phyloP scores from a whole-genome alignment of 1,140 invertebrate species.

The Bacillus rossius region DNA sequence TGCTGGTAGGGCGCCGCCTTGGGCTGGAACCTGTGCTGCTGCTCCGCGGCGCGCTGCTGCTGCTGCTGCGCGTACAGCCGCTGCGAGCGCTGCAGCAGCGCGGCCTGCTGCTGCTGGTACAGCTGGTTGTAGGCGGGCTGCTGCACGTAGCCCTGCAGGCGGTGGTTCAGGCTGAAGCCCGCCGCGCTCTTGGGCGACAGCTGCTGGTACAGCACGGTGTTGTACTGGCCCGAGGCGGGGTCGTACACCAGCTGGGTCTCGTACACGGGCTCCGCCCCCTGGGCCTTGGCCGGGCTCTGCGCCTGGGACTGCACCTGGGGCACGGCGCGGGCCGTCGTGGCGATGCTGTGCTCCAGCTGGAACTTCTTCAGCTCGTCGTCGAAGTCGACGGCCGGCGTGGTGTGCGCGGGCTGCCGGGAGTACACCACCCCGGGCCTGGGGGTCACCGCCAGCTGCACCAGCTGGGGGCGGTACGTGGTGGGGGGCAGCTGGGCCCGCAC shows the following conservation, averaged over 20 bases:
- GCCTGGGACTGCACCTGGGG: constrained; percentile 30
- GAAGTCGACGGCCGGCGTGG: constrained; percentile 54
- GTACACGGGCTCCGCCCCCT: constrained; percentile 56
- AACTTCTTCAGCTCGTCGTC: constrained; percentile 70
- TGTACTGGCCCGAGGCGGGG: constrained; percentile 70
- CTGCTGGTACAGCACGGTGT: constrained; percentile 69
- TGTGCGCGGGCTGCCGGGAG: constrained; percentile 30
- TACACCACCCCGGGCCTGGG: constrained; percentile 19
- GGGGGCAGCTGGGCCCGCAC: constrained; percentile 56
- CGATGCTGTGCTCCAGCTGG: constrained; percentile 62
- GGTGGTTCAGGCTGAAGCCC: constrained; percentile 54
- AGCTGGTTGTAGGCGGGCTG: constrained; percentile 52
- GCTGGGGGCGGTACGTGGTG: constrained; percentile 57
- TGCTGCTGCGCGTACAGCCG: constrained; percentile 60
- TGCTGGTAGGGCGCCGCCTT: constrained; percentile 39
- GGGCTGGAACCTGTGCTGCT: constrained; percentile 44
- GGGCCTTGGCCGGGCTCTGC: constrained; percentile 26
- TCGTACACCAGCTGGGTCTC: constrained; percentile 72
- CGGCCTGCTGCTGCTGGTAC: constrained; percentile 62
- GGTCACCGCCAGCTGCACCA: constrained; percentile 49
- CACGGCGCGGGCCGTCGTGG: constrained; percentile 29
- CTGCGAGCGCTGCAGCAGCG: constrained; percentile 61
- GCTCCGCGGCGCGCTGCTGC: constrained; percentile 23
- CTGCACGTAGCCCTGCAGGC: constrained; percentile 65
- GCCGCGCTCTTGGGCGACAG: constrained; percentile 61